Conservation (phyloP, 2,113 vertebrate genomes). For the Azemiops feae region DNA sequence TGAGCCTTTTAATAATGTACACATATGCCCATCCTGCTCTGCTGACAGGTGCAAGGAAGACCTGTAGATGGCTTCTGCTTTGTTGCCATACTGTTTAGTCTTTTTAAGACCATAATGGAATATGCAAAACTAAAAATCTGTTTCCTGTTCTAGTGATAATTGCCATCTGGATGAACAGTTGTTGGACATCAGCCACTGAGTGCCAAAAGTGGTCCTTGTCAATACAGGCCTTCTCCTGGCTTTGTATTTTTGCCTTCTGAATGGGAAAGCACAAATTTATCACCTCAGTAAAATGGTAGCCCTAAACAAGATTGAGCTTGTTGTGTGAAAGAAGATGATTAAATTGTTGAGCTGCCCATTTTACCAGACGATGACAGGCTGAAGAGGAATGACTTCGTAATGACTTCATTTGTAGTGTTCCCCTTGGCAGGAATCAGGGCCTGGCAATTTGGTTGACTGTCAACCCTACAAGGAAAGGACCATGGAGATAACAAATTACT, state of each 20-base stretch:
- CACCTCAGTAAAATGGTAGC: slow-evolving; percentile 12
- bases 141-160: background rate
- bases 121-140: background rate
- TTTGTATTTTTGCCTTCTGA: background rate
- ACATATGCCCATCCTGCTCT: background rate
- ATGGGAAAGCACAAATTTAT: slow-evolving; percentile 1
- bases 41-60: background rate
- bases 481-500: background rate
- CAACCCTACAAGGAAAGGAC: background rate
- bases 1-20: background rate
- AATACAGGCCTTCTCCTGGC: background rate
- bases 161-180: slow-evolving; percentile 10
- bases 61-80: background rate
- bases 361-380: slow-evolving; percentile 5
- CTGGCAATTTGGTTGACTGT: background rate
- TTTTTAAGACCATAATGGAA: slow-evolving; percentile 6
- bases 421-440: background rate
- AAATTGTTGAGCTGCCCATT: background rate
- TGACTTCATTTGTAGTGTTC: background rate
- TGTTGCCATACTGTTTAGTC: background rate
- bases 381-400: background rate
- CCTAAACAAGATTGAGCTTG: slow-evolving; percentile 15
- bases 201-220: background rate
- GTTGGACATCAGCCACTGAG: background rate
- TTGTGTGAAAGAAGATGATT: background rate